Evolutionary conservation across 2,888 invertebrate species (phyloP).

Genomic region (Erebia epiphron): DNA sequence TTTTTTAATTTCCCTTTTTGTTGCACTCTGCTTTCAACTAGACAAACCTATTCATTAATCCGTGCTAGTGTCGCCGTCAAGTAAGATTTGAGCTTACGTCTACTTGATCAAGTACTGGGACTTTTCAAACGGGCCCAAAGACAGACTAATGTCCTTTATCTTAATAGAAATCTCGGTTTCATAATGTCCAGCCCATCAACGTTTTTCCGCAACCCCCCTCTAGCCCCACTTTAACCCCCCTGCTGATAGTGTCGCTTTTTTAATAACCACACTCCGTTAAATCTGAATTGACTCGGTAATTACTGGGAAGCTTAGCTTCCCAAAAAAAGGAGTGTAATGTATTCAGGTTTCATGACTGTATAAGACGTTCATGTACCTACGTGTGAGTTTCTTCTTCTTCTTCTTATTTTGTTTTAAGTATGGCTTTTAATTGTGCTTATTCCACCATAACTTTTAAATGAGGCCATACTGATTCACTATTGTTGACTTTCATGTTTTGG

Average conservation of each 20-base stretch:
- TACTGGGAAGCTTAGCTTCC: conserved; percentile 26
- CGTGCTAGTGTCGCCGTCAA: no score
- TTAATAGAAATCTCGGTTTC: conserved; percentile 79
- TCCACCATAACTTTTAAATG: no score
- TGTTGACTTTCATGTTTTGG: no score
- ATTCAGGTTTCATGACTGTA: background rate
- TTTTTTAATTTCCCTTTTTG: no score
- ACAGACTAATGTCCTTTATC: conserved; percentile 76
- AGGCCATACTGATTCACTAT: no score
- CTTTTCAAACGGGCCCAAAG: conserved; percentile 54
- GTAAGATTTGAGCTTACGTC: background rate
- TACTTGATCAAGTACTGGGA: conserved; percentile 34
- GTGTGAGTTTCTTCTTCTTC: no score
- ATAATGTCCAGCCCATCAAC: conserved; percentile 79
- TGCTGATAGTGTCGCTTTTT: conserved; percentile 69
- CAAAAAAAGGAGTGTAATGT: background rate
- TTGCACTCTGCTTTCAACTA: no score
- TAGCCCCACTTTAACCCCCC: conserved; percentile 57
- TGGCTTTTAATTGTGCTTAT: no score
- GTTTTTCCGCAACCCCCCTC: conserved; percentile 68
- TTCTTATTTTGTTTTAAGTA: no score
- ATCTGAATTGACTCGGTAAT: conserved; percentile 55
- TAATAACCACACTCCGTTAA: conserved; percentile 59
- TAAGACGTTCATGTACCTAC: no score
- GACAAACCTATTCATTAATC: no score